Percentiles rank a stretch among this genome's conserved stretches.
Evolutionary conservation across 2,113 vertebrate genomes (phyloP).

Genomic region (Cyanistes caeruleus): DNA sequence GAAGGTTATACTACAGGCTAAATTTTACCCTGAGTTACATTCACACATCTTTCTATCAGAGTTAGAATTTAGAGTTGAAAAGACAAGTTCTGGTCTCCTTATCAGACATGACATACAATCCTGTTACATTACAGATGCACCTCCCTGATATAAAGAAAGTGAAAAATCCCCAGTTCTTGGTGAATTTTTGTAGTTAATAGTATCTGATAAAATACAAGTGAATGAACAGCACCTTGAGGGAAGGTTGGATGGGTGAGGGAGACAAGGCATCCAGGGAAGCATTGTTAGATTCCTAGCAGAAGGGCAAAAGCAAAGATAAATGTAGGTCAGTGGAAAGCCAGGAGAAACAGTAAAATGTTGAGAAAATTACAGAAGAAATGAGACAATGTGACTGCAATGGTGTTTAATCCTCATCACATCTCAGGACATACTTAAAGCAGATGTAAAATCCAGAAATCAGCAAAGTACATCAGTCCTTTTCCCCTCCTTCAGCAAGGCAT

Average conservation of each 20-base stretch:
- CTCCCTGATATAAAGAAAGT: slow-evolving; percentile 10
- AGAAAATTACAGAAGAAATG: neutral
- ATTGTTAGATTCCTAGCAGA: neutral
- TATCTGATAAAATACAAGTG: slow-evolving; percentile 24
- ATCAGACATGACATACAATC: neutral
- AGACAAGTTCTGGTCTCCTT: neutral
- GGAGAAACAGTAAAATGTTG: neutral
- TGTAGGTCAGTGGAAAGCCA: neutral
- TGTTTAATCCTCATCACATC: neutral
- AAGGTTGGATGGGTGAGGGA: neutral
- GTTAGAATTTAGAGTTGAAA: neutral
- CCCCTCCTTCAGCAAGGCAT: neutral
- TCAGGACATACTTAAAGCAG: neutral
- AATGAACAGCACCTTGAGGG: slow-evolving; percentile 7
- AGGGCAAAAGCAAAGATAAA: neutral
- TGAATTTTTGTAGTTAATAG: slow-evolving; percentile 21
- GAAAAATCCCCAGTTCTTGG: neutral
- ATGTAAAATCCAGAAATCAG: neutral
- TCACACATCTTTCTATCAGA: neutral
- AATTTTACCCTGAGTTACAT: slow-evolving; percentile 11
- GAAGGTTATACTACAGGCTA: neutral
- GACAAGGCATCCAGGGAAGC: neutral
- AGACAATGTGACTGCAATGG: neutral
- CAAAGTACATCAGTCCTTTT: neutral
- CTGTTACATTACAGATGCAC: neutral